Evolutionary conservation across 2,888 invertebrate genomes (phyloP).

Genomic region (Callosobruchus maculatus): DNA sequence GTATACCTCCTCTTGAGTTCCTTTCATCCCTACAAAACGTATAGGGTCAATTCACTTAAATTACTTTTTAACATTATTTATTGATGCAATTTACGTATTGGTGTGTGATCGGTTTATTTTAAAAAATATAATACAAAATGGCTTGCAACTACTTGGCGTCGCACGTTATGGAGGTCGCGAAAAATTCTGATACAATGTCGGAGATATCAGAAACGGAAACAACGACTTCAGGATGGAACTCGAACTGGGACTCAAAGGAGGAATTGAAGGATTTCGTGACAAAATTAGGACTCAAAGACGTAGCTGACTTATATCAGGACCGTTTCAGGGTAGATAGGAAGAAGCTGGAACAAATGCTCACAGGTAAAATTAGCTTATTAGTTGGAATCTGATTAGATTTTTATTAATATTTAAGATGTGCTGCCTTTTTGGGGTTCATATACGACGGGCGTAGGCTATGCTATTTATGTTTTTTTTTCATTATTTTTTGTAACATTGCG

Average conservation of each 20-base stretch:
- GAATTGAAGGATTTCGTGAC: constrained; percentile 74
- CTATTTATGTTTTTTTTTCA: too few species aligned
- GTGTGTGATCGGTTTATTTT: background rate
- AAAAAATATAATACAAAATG: constrained; percentile 27
- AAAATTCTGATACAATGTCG: constrained; percentile 46
- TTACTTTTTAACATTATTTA: background rate
- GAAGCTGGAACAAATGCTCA: constrained; percentile 89
- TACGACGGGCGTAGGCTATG: too few species aligned
- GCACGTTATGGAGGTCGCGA: constrained; percentile 32
- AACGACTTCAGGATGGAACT: constrained; percentile 44
- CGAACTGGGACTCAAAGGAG: constrained; percentile 62
- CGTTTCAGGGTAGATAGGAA: constrained; percentile 92
- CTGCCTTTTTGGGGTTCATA: too few species aligned
- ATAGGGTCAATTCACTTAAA: background rate
- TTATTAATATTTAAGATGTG: too few species aligned
- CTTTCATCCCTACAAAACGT: background rate
- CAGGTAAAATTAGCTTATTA: constrained; percentile 59
- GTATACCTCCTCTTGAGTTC: background rate
- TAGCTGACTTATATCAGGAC: constrained; percentile 79
- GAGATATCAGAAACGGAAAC: constrained; percentile 48
- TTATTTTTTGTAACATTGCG: too few species aligned
- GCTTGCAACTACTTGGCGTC: constrained; percentile 41
- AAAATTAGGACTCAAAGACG: constrained; percentile 68
- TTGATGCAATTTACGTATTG: background rate
- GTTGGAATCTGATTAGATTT: too few species aligned